Evolutionary conservation across 2,888 invertebrate species (phyloP).

Genomic region (Melanchra persicariae): DNA sequence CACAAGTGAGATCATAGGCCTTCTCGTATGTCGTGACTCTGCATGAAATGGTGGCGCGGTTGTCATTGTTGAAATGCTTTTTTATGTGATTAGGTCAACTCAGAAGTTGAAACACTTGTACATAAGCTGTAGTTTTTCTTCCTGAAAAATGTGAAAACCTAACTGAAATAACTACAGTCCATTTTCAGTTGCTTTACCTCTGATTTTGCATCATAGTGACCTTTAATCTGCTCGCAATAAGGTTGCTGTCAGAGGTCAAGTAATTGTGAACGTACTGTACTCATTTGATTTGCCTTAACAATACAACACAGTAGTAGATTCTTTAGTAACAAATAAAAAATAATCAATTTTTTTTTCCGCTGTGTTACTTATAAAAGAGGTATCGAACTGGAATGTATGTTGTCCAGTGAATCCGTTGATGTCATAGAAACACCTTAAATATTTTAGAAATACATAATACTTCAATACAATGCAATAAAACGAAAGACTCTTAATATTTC

Average conservation of each 20-base stretch:
- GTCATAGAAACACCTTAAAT: not conserved
- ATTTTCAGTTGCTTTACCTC: no score
- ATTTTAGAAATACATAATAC: not conserved
- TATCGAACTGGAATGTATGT: fast-evolving
- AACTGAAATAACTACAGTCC: no score
- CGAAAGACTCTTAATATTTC: not conserved
- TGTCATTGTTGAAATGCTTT: constrained; percentile 30
- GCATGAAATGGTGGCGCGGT: constrained; percentile 17
- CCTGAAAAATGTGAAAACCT: not conserved
- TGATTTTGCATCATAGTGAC: no score
- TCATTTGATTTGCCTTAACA: no score
- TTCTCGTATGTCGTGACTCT: constrained; percentile 19
- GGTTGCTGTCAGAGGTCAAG: no score
- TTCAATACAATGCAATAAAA: not conserved
- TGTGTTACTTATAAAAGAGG: not conserved
- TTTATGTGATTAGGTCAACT: constrained; percentile 9
- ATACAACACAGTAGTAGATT: no score
- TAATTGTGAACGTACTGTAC: no score
- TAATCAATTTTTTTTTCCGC: not conserved
- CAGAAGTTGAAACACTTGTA: not conserved
- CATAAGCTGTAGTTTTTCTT: not conserved
- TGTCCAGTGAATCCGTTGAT: not conserved
- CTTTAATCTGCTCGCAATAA: no score
- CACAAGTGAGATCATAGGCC: constrained; percentile 37
- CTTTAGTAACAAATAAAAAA: not conserved